A percentile compares a stretch with the other conserved stretches of the same genome.
phyloP scores from a whole-genome alignment of 92 coral and sea anemone genomes.

The Epizoanthus fatuus region DNA sequence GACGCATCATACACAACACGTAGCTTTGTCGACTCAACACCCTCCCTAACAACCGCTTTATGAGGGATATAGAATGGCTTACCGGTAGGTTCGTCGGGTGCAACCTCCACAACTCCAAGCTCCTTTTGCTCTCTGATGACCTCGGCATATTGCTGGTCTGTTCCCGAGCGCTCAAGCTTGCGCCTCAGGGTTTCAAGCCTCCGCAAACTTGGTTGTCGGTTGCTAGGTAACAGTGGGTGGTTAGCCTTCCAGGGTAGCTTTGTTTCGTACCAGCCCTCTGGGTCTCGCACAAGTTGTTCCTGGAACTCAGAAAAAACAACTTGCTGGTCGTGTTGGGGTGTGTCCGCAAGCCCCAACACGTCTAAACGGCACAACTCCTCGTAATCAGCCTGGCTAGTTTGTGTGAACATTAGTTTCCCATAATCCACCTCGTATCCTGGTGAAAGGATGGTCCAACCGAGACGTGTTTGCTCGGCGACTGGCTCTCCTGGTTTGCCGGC shows the following conservation, averaged over 20 bases:
- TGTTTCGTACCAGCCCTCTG: slow-evolving; percentile 26
- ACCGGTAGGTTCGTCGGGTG: slow-evolving; percentile 1
- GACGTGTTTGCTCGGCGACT: slow-evolving; percentile 23
- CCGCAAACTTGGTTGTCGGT: neutral
- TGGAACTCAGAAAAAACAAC: slow-evolving; percentile 19
- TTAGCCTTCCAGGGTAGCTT: neutral
- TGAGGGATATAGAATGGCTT: slow-evolving; percentile 29
- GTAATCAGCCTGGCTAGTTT: slow-evolving; percentile 23
- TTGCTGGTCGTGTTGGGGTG: slow-evolving; percentile 20
- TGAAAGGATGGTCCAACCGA: slow-evolving; percentile 35
- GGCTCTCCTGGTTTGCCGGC: slow-evolving; percentile 28
- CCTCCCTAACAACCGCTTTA: slow-evolving; percentile 23
- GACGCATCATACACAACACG: slow-evolving; percentile 20
- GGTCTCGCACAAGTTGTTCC: slow-evolving; percentile 18
- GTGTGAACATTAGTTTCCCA: slow-evolving; percentile 14
- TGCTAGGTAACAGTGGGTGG: neutral
- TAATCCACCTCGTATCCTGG: slow-evolving; percentile 30
- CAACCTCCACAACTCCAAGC: slow-evolving; percentile 3
- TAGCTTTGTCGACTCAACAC: slow-evolving; percentile 15
- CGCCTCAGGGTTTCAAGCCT: neutral
- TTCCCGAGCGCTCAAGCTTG: neutral
- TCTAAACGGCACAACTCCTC: slow-evolving; percentile 13
- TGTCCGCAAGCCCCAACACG: slow-evolving; percentile 7
- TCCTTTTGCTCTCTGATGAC: slow-evolving; percentile 8
- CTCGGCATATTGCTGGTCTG: neutral